Evolutionary conservation across 2,888 invertebrate genomes (phyloP).

Genomic region (Lochmaea capreae): DNA sequence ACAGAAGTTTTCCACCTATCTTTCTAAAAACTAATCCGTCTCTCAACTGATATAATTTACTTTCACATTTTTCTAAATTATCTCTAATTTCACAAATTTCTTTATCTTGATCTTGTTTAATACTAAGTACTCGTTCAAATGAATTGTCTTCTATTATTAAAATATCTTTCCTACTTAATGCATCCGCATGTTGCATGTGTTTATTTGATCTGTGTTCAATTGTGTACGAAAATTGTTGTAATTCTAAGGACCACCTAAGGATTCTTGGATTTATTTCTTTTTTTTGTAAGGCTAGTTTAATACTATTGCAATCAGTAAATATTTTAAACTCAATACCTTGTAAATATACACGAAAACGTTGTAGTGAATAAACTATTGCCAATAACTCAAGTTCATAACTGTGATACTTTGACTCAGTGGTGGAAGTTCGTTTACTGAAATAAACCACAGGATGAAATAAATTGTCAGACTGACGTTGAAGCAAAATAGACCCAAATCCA

Average conservation of each 20-base stretch:
- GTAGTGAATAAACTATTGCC: conserved; percentile 19
- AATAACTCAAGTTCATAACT: conserved; percentile 26
- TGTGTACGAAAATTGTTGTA: conserved; percentile 2
- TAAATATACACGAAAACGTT: too few relatives aligned
- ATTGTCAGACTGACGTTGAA: conserved; percentile 31
- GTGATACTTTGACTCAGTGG: conserved; percentile 22
- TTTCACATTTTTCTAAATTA: too few relatives aligned
- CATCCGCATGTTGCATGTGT: too few relatives aligned
- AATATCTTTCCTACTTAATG: too few relatives aligned
- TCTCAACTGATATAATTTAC: too few relatives aligned
- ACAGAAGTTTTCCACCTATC: too few relatives aligned
- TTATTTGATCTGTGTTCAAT: conserved; percentile 34
- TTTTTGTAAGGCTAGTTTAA: conserved; percentile 24
- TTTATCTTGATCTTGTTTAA: too few relatives aligned
- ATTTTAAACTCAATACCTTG: too few relatives aligned
- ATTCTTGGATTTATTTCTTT: conserved; percentile 5
- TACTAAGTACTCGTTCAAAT: too few relatives aligned
- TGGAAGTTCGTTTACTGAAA: conserved; percentile 25
- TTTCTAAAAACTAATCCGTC: too few relatives aligned
- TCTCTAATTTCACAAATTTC: too few relatives aligned
- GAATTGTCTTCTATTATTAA: too few relatives aligned
- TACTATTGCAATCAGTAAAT: conserved; percentile 22
- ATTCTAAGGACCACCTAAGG: background rate
- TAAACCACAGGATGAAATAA: conserved; percentile 31
- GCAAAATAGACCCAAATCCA: conserved; percentile 24